These are phyloP conservation scores for Dyspetes luteomarginatus DNA, from an alignment of 2,888 invertebrate species.

Conservation along the genomic window DNA sequence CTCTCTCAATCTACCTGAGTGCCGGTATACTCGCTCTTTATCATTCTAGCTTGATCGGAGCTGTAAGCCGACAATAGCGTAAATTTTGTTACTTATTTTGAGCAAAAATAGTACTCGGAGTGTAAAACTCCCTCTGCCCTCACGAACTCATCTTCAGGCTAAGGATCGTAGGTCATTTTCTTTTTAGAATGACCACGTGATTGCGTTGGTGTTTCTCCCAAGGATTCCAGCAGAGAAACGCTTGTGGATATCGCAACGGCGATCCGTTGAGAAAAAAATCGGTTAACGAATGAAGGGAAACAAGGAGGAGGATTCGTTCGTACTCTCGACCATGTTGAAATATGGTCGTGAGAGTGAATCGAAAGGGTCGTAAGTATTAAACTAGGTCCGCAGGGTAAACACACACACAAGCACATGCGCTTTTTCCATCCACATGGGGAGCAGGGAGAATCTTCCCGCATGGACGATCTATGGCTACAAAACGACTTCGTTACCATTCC, in stretches of 20 bases:
- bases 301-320: slow-evolving; percentile 55
- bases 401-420: slow-evolving; percentile 1
- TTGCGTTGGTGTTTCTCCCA: slow-evolving; percentile 16
- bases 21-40: slow-evolving; percentile 28
- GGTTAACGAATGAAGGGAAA: slow-evolving; percentile 60
- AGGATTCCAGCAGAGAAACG: slow-evolving; percentile 31
- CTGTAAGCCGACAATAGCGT: no score
- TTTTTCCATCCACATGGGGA: slow-evolving; percentile 42
- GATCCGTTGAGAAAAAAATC: slow-evolving; percentile 52
- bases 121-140: no score
- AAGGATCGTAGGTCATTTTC: no score
- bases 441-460: slow-evolving; percentile 5
- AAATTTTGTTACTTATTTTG: no score
- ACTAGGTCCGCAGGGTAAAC: slow-evolving; percentile 44
- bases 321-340: slow-evolving; percentile 48
- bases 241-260: slow-evolving; percentile 48
- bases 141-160: no score
- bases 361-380: slow-evolving; percentile 61
- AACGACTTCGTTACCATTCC: slow-evolving; percentile 61
- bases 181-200: not conserved
- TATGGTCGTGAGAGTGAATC: slow-evolving; percentile 49
- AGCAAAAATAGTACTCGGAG: no score
- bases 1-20: slow-evolving; percentile 6
- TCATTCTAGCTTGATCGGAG: slow-evolving; percentile 41
- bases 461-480: slow-evolving; percentile 58